Evolutionary conservation across 2,888 invertebrate genomes (phyloP).

Genomic region (Drosophila subsilvestris): DNA sequence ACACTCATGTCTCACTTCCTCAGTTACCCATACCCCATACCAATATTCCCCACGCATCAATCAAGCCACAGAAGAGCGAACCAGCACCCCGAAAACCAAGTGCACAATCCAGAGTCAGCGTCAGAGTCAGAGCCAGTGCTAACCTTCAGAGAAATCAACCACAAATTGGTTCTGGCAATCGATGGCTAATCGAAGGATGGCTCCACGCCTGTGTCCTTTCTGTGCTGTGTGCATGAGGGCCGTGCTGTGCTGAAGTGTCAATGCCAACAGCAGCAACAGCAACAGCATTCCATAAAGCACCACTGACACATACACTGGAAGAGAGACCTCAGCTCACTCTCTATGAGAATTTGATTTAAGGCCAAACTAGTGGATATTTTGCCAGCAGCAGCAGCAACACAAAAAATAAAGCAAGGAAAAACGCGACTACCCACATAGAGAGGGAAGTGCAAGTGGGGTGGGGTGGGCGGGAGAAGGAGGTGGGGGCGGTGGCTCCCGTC

Average conservation of each 20-base stretch:
- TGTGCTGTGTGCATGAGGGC: constrained; percentile 6
- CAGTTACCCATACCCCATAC: constrained; percentile 1
- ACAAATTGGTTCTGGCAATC: constrained; percentile 71
- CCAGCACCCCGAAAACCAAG: constrained; percentile 6
- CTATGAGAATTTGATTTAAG: constrained; percentile 69
- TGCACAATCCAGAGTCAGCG: constrained; percentile 25
- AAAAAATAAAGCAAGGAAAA: constrained; percentile 35
- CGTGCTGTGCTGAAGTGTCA: constrained; percentile 62
- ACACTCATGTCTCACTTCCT: background rate
- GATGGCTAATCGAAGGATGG: constrained; percentile 67
- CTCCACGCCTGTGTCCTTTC: constrained; percentile 7
- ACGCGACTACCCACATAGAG: constrained; percentile 43
- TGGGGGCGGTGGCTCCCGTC: constrained; percentile 27
- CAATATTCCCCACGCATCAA: constrained; percentile 23
- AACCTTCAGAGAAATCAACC: constrained; percentile 68
- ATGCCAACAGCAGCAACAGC: constrained; percentile 53
- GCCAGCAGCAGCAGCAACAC: background rate
- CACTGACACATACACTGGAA: constrained; percentile 38
- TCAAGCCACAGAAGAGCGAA: constrained; percentile 21
- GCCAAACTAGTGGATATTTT: constrained; percentile 52
- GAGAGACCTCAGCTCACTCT: background rate
- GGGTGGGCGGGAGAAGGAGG: background rate
- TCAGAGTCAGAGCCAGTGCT: background rate
- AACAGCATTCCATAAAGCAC: constrained; percentile 51
- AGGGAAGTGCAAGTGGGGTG: background rate